Evolutionary conservation across 2,113 vertebrate species (phyloP).

Genomic region (Aptenodytes patagonicus): DNA sequence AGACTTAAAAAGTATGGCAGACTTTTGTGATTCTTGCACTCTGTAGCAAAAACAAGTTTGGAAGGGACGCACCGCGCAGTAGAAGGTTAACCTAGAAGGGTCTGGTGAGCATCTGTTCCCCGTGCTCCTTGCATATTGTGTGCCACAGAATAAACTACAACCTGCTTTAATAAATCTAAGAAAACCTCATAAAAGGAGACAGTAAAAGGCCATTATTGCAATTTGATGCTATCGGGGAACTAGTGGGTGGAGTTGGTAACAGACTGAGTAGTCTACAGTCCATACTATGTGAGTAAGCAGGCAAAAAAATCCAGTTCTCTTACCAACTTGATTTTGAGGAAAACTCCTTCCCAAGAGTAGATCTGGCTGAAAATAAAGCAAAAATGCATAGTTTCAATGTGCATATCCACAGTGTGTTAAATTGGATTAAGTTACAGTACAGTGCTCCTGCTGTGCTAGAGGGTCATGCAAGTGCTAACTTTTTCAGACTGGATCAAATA

Average conservation of each 20-base stretch:
- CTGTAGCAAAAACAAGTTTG: background rate
- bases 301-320: background rate
- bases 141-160: background rate
- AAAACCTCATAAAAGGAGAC: background rate
- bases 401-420: background rate
- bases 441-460: background rate
- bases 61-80: accelerated
- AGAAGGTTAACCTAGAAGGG: background rate
- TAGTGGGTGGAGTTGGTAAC: background rate
- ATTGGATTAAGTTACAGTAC: background rate
- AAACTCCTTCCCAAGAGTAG: background rate
- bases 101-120: background rate
- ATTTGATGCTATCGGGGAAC: background rate
- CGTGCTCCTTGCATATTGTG: background rate
- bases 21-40: background rate
- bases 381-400: background rate
- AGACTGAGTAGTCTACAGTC: background rate
- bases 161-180: background rate
- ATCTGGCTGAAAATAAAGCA: background rate
- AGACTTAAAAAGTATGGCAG: background rate
- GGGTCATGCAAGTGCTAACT: background rate
- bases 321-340: background rate
- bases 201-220: background rate
- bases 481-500: background rate
- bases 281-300: background rate